These are phyloP conservation scores for Petroica traversi DNA, from an alignment of 2,113 vertebrate genomes.

Conservation along the genomic window DNA sequence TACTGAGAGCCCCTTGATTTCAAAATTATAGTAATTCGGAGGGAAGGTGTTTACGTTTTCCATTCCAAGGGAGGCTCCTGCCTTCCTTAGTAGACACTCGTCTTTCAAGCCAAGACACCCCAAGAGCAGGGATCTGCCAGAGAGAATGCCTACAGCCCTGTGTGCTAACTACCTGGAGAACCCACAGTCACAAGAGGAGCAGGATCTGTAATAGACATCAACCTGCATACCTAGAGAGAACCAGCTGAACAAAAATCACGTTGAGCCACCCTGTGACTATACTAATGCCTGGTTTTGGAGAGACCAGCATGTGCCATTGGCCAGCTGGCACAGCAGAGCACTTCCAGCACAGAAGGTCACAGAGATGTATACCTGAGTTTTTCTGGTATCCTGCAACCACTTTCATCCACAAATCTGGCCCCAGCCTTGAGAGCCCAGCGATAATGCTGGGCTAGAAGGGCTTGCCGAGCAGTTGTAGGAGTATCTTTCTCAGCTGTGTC, in stretches of 20 bases:
- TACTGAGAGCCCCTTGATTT: too few species aligned
- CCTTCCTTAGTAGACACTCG: too few species aligned
- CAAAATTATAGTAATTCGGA: too few species aligned
- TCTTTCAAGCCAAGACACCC: too few species aligned
- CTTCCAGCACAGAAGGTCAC: not conserved
- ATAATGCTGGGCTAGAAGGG: slow-evolving; percentile 86
- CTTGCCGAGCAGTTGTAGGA: slow-evolving; percentile 77
- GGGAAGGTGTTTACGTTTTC: too few species aligned
- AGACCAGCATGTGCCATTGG: not conserved
- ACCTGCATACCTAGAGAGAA: not conserved
- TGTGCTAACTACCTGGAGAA: not conserved
- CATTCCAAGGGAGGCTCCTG: too few species aligned
- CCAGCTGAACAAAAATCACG: not conserved
- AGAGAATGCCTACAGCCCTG: not conserved
- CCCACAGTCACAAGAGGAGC: not conserved
- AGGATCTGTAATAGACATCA: not conserved
- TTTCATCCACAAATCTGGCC: slow-evolving; percentile 75
- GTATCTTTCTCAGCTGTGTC: slow-evolving; percentile 79
- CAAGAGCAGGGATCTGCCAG: not conserved
- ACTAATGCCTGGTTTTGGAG: not conserved
- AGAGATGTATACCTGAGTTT: slow-evolving; percentile 67
- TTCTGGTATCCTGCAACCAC: slow-evolving; percentile 60
- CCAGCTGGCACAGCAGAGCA: not conserved
- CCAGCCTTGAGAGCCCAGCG: slow-evolving; percentile 85
- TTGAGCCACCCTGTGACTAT: not conserved